Evolutionary conservation across 2,888 invertebrate species (phyloP).

Genomic region (Agonum fuliginosum): DNA sequence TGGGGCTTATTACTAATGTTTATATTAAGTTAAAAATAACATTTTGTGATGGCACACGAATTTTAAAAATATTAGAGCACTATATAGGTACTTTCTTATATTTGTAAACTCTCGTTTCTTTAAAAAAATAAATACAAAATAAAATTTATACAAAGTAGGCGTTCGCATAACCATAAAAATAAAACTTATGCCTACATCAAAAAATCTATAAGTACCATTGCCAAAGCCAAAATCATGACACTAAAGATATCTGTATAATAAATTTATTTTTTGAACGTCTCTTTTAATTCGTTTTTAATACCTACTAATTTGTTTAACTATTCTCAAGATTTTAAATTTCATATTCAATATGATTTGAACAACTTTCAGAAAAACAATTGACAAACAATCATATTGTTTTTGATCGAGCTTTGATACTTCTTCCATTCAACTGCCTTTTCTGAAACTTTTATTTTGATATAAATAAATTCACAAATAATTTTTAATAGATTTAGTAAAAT

Average conservation of each 20-base stretch:
- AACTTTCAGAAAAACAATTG: neutral
- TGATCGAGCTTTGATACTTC: neutral
- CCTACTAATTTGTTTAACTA: neutral
- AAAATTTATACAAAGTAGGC: neutral
- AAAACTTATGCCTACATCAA: too few species aligned
- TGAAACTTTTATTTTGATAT: too few species aligned
- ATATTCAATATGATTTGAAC: neutral
- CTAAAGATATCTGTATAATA: too few species aligned
- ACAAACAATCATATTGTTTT: neutral
- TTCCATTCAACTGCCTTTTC: too few species aligned
- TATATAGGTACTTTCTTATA: neutral
- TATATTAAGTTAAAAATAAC: conserved; percentile 23
- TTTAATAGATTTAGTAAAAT: too few species aligned
- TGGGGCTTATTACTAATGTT: conserved; percentile 22
- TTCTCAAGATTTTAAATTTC: neutral
- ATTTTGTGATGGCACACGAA: neutral
- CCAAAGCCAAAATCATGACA: too few species aligned
- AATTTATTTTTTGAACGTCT: too few species aligned
- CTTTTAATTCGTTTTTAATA: too few species aligned
- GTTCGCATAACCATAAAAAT: too few species aligned
- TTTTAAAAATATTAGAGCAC: conserved; percentile 17
- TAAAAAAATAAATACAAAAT: neutral
- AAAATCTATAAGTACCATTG: too few species aligned
- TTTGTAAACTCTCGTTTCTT: too few species aligned
- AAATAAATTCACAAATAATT: too few species aligned